Base-by-base conservation (phyloP, 2,113 vertebrate genomes). In the Phalacrocorax aristotelis region DNA sequence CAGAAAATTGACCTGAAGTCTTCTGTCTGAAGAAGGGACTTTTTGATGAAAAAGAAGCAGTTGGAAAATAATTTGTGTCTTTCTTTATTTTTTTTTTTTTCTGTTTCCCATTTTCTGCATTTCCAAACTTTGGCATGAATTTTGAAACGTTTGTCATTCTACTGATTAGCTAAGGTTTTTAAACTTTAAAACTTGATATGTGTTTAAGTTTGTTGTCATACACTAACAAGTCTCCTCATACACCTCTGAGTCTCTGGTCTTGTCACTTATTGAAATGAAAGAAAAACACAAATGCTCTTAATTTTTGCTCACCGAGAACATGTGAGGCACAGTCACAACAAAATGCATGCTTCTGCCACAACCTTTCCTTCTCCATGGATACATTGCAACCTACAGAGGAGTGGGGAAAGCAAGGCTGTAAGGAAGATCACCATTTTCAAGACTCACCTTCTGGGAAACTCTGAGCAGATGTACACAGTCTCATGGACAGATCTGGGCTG, bases 1-100 rank as follows among this genome's bases (percentile, higher is more conserved):
- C 26, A 75, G 76, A 88, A 95, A 95, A 93, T 81, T 96, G 95
- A 94, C 96, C 90, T 62, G 25, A 72, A 88, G 25, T 78, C 29
- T 94, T 81, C 83, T 52, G 32, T 64, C 68, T 93, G 85, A 93
- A 81, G 46, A 82, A 78, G 27, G 8, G 10, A 92, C 13, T 83
- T 86, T 80, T 62, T 95, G 76, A 91, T 89, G 58, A 91, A 94
- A 94, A 93, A 44, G 23, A 3, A 7, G 48, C 13, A 48, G 48
- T 30, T 84, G 17, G 38, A 90, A 91, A 92, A 78, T 25, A 74
- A 4, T 82, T 81, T 32, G 3, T 64, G 19, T 3, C 4, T 26
- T 71, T 81, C 72, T 23, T 8, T 0, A 18, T 62, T 18, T 22
- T 65, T 9, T 22, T 51, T 32, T 46, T 9, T 44, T 36, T 11